Percentiles rank a stretch among this genome's conserved stretches.
phyloP scores from a whole-genome alignment of 2,113 vertebrate species.

The Meriones unguiculatus region DNA sequence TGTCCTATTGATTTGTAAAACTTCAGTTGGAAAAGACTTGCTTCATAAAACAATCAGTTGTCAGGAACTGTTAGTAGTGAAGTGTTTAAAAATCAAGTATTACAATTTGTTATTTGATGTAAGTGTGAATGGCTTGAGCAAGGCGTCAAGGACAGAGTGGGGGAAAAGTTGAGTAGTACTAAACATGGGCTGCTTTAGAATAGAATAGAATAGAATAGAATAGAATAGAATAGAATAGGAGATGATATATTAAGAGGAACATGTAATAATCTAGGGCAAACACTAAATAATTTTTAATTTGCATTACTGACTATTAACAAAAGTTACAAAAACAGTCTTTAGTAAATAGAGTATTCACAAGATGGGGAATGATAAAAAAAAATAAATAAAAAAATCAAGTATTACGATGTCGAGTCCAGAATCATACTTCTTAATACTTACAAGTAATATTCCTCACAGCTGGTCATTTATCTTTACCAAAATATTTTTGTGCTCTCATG shows the following conservation, averaged over 20 bases:
- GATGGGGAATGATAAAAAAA: not conserved
- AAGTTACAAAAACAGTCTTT: not conserved
- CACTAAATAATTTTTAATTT: not conserved
- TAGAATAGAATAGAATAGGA: not conserved
- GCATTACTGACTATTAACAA: not conserved
- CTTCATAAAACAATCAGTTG: slow-evolving; percentile 42
- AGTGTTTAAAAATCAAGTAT: not conserved
- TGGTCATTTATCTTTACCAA: slow-evolving; percentile 1
- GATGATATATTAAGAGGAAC: not conserved
- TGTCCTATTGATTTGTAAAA: not conserved
- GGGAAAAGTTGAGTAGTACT: not conserved
- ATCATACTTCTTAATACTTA: not conserved
- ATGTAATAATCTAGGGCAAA: not conserved
- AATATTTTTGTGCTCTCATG: not conserved
- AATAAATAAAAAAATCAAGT: not conserved
- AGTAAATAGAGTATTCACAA: not conserved
- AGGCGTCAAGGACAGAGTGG: not conserved
- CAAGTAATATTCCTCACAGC: not conserved
- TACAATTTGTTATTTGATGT: not conserved
- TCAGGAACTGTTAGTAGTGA: slow-evolving; percentile 5
- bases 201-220: not conserved
- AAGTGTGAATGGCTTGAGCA: not conserved
- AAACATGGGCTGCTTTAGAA: not conserved
- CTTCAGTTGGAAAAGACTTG: slow-evolving; percentile 27
- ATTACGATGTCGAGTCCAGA: not conserved